A percentile compares a stretch with the other conserved stretches of the same genome.
phyloP scores from a whole-genome alignment of 92 coral and sea anemone genomes.

The Phenganax marumi region DNA sequence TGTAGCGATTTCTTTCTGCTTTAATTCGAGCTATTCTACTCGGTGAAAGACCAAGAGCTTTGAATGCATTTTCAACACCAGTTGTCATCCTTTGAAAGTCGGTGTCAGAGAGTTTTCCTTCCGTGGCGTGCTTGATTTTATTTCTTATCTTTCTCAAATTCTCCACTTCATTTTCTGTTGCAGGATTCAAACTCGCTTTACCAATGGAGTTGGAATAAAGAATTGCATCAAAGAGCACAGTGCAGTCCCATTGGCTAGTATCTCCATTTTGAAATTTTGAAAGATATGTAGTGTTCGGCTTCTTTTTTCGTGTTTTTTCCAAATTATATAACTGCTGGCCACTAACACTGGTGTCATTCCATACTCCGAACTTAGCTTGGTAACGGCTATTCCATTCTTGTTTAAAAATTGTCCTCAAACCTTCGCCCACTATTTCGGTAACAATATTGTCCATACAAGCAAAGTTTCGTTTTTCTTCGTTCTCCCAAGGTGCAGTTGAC shows the following conservation, averaged over 20 bases:
- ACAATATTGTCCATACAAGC: no score
- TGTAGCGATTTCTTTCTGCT: not conserved
- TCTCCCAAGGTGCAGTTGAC: no score
- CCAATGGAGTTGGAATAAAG: not conserved
- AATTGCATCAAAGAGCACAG: no score
- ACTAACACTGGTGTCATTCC: constrained; percentile 6
- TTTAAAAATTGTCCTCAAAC: no score
- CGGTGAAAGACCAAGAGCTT: constrained; percentile 10
- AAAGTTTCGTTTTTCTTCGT: no score
- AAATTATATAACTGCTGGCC: not conserved
- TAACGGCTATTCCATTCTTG: no score
- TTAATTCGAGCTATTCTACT: not conserved
- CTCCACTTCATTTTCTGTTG: not conserved
- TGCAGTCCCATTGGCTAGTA: no score
- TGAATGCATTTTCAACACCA: constrained; percentile 9
- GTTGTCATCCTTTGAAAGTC: not conserved
- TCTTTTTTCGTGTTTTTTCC: not conserved
- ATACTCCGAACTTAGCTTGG: not conserved
- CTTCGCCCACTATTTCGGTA: no score
- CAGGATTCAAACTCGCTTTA: not conserved
- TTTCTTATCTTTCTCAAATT: not conserved
- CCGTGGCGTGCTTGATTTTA: not conserved
- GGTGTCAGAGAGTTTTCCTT: not conserved
- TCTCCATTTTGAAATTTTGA: no score
- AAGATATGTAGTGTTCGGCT: not conserved